Conservation (phyloP, 1,140 invertebrate genomes). For the Hetaerina americana region DNA sequence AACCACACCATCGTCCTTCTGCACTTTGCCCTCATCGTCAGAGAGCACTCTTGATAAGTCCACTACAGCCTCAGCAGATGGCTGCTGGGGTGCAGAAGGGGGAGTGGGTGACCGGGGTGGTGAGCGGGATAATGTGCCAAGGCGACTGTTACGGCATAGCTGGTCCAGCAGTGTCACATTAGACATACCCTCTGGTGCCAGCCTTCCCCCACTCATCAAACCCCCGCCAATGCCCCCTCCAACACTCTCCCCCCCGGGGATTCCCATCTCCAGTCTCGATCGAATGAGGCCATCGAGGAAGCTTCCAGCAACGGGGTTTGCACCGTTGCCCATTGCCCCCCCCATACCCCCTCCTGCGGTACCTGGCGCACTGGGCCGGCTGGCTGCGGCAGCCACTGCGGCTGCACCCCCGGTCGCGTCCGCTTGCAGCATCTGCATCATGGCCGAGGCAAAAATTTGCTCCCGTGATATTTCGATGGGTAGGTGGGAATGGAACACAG, state of each 20-base stretch:
- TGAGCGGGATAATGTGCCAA: not conserved
- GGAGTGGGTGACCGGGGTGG: not conserved
- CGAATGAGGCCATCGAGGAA: slow-evolving; percentile 69
- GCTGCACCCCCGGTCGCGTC: slow-evolving; percentile 33
- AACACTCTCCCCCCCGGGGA: slow-evolving; percentile 26
- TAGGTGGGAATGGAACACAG: slow-evolving; percentile 33
- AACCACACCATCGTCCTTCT: not conserved
- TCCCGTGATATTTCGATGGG: slow-evolving; percentile 32
- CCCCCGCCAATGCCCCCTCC: slow-evolving; percentile 23
- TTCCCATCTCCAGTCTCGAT: slow-evolving; percentile 53
- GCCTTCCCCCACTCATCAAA: slow-evolving; percentile 19
- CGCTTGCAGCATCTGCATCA: slow-evolving; percentile 64
- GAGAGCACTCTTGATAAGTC: not conserved
- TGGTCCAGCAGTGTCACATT: slow-evolving; percentile 52
- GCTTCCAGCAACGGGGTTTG: slow-evolving; percentile 42
- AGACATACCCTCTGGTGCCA: slow-evolving; percentile 33
- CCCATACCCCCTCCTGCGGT: not conserved
- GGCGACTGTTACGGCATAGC: slow-evolving; percentile 33
- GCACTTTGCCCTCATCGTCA: not conserved
- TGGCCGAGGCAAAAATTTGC: slow-evolving; percentile 62
- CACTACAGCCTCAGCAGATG: not conserved
- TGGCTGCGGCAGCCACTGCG: slow-evolving; percentile 16
- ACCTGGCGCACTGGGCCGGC: slow-evolving; percentile 18
- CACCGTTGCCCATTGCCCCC: slow-evolving; percentile 32
- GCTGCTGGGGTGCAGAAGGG: not conserved